Base-by-base conservation (phyloP, 2,888 invertebrate genomes). In the Xanthia icteritia region DNA sequence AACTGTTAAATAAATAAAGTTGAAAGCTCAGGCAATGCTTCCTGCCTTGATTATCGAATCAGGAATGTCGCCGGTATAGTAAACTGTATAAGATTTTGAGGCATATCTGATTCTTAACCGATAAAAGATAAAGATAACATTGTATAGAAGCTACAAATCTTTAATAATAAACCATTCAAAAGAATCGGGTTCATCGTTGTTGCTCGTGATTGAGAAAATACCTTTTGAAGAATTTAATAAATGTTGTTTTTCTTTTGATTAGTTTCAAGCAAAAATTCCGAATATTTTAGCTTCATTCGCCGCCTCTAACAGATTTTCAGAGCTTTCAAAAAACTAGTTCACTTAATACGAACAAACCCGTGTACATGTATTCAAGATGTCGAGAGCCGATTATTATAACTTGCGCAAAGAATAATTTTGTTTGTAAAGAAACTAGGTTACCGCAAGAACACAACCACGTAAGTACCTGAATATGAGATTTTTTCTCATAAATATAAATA, bases 351-450 rank as follows among this genome's bases (percentile, higher is more conserved):
- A 54, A 54, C 2, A 51, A 54, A 54, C 36, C 1, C 15, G 17
- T 17, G n/a, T 68, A 17, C 15, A 58, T n/a, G 48, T 51, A 51
- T 51, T 51, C 48, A 51, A 39, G 20, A 56, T 13, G 39, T 20
- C 3, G 54, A 31, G 17, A 54, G 17, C 17, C 54, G 23, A 39
- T 5, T 42, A 70, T 69, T 70, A 42, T 17, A 73, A 42, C 70
- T 56, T 73, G 11, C 8, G 27, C 31, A n/a, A 69, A 54, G 54
- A 31, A 42, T 60, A 39, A 39, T 60, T 72, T 20, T 39, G 45
- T 73, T 73, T 31, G 27, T 39, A 54, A 48, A 48, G 0, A 23
- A 74, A 45, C 36, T 48, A 39, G 36, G 72, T 72, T 1, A 27
- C 11, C 5, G 23, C 45, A 27, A n/a, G 23, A n/a, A 31, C n/a